phyloP scores from a whole-genome alignment of 2,113 vertebrate genomes.

The Parotia lawesii region DNA sequence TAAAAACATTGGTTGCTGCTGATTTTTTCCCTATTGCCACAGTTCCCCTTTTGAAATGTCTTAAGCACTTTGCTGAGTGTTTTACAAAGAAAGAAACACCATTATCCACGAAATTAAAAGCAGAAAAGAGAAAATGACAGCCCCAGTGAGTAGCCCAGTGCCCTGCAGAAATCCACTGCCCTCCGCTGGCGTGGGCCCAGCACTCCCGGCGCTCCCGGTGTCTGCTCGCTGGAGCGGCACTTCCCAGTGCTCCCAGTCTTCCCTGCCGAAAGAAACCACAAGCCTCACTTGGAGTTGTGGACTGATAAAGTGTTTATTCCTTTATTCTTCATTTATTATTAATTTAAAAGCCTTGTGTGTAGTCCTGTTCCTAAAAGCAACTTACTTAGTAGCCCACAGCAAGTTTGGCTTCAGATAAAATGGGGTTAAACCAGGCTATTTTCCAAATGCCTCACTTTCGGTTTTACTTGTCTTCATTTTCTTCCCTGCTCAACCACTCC shows the following conservation, averaged over 20 bases:
- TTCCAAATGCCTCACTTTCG: constrained; percentile 21
- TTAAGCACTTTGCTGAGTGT: neutral
- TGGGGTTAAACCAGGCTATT: neutral
- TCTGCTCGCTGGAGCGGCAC: neutral
- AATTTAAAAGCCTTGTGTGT: neutral
- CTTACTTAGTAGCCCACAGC: neutral
- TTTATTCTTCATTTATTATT: neutral
- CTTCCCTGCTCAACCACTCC: neutral
- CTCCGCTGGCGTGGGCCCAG: accelerated
- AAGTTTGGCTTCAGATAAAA: neutral
- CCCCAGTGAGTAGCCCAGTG: neutral
- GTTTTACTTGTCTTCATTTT: constrained; percentile 44
- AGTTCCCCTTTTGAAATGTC: neutral
- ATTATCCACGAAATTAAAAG: neutral
- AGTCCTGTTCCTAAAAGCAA: neutral
- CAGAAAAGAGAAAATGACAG: neutral
- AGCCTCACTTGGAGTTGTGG: accelerated
- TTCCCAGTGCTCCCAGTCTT: neutral
- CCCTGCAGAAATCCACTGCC: neutral
- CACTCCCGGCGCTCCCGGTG: accelerated
- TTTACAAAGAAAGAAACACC: neutral
- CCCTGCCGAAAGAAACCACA: neutral
- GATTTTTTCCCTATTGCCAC: neutral
- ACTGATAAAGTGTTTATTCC: neutral
- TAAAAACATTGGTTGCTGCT: neutral